Percentiles rank a stretch among this genome's conserved stretches.
Conservation (phyloP, 2,113 vertebrate genomes). For the Gadus macrocephalus region DNA sequence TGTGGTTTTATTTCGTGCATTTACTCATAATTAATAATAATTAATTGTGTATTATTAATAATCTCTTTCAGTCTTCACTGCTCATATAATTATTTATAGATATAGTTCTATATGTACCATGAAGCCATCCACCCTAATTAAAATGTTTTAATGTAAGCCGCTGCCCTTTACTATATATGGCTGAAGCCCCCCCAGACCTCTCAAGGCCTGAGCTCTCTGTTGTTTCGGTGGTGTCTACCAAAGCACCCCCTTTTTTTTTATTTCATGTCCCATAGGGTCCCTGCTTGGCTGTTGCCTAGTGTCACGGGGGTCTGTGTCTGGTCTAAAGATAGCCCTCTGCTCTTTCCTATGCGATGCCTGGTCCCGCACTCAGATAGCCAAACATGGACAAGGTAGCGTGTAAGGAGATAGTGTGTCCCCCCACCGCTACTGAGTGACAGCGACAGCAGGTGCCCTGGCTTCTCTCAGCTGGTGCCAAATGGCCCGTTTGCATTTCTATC, state of each 20-base stretch:
- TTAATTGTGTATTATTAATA: neutral
- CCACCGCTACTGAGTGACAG: constrained; percentile 54
- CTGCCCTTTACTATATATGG: neutral
- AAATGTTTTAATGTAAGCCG: too few species aligned
- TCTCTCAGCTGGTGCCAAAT: constrained; percentile 28
- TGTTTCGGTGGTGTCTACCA: neutral
- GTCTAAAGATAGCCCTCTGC: constrained; percentile 73
- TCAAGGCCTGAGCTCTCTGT: neutral
- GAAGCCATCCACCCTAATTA: too few species aligned
- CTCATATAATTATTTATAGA: neutral
- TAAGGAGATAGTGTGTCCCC: constrained; percentile 40
- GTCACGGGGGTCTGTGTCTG: constrained; percentile 39
- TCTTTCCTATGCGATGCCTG: constrained; percentile 23
- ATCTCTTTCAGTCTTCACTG: too few species aligned
- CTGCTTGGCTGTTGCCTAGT: constrained; percentile 1
- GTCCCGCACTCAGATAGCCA: constrained; percentile 61
- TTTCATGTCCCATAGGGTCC: constrained; percentile 17
- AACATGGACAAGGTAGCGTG: constrained; percentile 68
- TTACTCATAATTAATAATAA: neutral
- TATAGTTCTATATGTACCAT: too few species aligned
- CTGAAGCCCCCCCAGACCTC: constrained; percentile 1
- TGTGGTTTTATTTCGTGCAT: neutral
- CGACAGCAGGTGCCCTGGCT: constrained; percentile 59
- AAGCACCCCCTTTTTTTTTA: neutral
- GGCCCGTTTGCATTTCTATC: constrained; percentile 7